phyloP scores from a whole-genome alignment of 37 sponge, comb jelly and placozoan genomes.

The Petrosia ficiformis region DNA sequence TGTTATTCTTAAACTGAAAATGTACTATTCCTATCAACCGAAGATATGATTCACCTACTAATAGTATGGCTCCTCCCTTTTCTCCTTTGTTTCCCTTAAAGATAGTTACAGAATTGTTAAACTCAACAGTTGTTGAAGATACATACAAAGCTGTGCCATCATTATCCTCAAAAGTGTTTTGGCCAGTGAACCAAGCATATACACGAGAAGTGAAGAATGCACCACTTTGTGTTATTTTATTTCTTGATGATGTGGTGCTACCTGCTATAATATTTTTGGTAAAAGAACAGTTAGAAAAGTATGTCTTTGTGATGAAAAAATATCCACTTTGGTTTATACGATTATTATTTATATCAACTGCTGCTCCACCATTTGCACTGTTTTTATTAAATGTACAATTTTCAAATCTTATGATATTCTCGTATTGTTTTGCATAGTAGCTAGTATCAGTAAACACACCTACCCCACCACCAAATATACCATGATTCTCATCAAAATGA shows the following conservation, averaged over 20 bases:
- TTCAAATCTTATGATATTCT: not conserved
- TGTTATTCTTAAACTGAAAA: not conserved
- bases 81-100: not conserved
- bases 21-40: not conserved
- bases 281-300: not conserved
- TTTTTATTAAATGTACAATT: not conserved
- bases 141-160: not conserved
- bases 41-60: not conserved
- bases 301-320: not conserved
- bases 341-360: not conserved
- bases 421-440: not conserved
- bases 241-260: not conserved
- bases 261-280: not conserved
- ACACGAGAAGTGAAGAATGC: not conserved
- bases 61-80: slow-evolving; percentile 6
- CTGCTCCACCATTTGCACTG: slow-evolving; percentile 1
- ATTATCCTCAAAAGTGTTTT: not conserved
- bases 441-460: not conserved
- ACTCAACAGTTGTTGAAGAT: not conserved
- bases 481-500: too few species aligned
- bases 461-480: not conserved
- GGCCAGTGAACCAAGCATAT: not conserved
- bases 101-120: not conserved
- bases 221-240: not conserved
- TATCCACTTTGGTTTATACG: not conserved